phyloP scores from a whole-genome alignment of 2,113 vertebrate species.

The Sinosuthora webbiana region DNA sequence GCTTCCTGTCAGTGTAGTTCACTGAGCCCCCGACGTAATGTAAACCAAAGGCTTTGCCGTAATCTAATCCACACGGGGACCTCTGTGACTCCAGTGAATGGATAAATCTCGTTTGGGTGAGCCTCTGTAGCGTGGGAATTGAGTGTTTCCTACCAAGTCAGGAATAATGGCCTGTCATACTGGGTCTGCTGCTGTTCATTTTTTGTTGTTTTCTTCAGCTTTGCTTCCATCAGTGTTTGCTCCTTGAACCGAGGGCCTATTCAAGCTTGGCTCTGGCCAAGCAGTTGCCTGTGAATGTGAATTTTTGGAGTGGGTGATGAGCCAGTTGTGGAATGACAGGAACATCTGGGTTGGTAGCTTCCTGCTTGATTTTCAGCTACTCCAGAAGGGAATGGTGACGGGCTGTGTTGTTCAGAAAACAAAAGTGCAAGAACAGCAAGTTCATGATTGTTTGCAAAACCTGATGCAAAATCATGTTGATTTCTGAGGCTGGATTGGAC shows the following conservation, averaged over 20 bases:
- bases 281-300: background rate
- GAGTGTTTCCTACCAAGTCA: background rate
- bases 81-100: background rate
- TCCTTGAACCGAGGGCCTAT: background rate
- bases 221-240: background rate
- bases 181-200: background rate
- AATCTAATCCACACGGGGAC: background rate
- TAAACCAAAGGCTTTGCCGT: background rate
- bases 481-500: background rate
- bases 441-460: background rate
- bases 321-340: background rate
- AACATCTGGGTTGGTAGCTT: background rate
- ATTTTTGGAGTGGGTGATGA: background rate
- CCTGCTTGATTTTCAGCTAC: background rate
- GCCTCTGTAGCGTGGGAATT: background rate
- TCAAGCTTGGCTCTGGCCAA: background rate
- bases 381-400: background rate
- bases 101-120: constrained; percentile 9
- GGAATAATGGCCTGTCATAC: background rate
- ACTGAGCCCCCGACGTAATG: background rate
- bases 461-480: background rate
- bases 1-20: background rate
- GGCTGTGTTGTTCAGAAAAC: background rate
- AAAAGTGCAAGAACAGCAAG: background rate
- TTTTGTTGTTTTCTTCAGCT: background rate